Percentiles rank a stretch among this genome's conserved stretches.
Evolutionary conservation across 2,113 vertebrate species (phyloP).

Genomic region (Callorhinus ursinus): DNA sequence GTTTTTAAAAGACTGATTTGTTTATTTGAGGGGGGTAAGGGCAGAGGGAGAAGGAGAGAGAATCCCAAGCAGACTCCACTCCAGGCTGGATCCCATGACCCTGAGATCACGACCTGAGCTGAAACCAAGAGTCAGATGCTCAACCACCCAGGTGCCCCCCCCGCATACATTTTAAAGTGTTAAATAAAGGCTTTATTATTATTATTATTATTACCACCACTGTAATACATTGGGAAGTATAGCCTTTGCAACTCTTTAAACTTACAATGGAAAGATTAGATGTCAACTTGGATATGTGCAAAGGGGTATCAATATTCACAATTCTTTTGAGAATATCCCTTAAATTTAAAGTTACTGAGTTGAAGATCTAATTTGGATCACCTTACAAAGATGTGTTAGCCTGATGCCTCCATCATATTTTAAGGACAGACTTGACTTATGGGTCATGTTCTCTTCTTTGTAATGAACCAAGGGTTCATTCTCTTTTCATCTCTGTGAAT

Average conservation of each 20-base stretch:
- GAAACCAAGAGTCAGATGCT: background rate
- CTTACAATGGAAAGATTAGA: conserved; percentile 22
- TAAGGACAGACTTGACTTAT: background rate
- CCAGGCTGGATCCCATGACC: background rate
- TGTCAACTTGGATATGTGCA: background rate
- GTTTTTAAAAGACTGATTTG: background rate
- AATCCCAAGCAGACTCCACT: background rate
- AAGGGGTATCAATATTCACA: background rate
- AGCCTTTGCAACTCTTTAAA: conserved; percentile 27
- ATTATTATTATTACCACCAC: background rate
- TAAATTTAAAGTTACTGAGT: conserved; percentile 4
- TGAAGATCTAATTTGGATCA: background rate
- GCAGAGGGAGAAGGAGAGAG: background rate
- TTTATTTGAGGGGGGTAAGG: background rate
- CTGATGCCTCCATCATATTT: background rate
- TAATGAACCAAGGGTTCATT: background rate
- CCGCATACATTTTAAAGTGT: background rate
- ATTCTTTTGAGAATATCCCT: background rate
- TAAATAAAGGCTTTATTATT: conserved; percentile 17
- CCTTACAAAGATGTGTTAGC: background rate
- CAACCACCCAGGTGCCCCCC: background rate
- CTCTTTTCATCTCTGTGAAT: background rate
- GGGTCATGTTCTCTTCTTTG: background rate
- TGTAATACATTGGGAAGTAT: background rate
- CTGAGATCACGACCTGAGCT: background rate